Evolutionary conservation across 1,140 invertebrate species (phyloP), one percentile per base, ranked within the genome.

Genomic region (Orussus abietinus): DNA sequence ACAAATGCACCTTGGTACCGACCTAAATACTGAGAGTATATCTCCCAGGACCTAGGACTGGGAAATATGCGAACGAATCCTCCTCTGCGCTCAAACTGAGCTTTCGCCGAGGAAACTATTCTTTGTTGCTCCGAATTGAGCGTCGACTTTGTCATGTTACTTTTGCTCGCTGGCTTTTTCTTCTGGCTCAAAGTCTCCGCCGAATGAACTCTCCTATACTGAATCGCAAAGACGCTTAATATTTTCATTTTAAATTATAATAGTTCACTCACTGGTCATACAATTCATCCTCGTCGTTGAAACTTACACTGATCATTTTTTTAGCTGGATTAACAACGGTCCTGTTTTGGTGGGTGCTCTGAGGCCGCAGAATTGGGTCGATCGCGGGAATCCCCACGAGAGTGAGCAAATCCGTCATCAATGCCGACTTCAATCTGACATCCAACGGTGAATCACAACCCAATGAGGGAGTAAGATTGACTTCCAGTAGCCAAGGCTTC

Each of bases 11-110:
- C n/a, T 32, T 19, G 20, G 36, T 17, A 47, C 54, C 62, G 60
- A 85, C 82, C 83, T 45, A 86, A 66, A 62, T 84, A 86, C 56
- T 82, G 79, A 9, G 81, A 79, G 64, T 89, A 89, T 53, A 84
- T 80, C 59, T 82, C 79, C 90, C 91, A 94, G 3, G 87, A 86
- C 59, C 92, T 89, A 21, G 82, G 77, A 14, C 88, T 85, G 12
- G 93, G 94, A 71, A 95, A 96, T 57, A 97, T 92, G 15, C 92
- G 73, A 18, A 94, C 86, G 72, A 92, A 97, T 35, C 91, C 91
- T 11, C 92, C 92, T 19, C 88, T 75, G 12, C 92, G 75, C 26
- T 81, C 78, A 64, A 91, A 89, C 68, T 97, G 92, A 15, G 89
- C 84, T 45, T 82, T 80, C 10, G 86, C 81, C 34, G 84, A 81